Evolutionary conservation across 2,113 vertebrate species (phyloP).

Genomic region (Diadophis punctatus): DNA sequence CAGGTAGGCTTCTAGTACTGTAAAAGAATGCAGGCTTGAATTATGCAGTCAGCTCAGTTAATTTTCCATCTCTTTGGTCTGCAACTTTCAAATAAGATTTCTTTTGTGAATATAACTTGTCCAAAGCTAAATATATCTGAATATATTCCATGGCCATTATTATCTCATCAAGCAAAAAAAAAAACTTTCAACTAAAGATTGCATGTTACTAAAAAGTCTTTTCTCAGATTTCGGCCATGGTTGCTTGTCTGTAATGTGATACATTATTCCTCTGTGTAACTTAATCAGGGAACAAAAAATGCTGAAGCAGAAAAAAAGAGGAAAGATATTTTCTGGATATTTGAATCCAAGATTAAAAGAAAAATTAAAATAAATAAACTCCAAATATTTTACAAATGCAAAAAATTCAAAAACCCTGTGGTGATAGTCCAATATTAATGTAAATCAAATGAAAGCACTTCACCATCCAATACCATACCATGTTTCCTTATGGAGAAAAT

Average conservation of each 20-base stretch:
- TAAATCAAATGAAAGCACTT: not conserved
- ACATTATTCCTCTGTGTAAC: not conserved
- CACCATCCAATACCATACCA: not conserved
- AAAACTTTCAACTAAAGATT: too few relatives aligned
- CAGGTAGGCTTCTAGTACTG: too few relatives aligned
- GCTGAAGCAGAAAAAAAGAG: not conserved
- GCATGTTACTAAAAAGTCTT: too few relatives aligned
- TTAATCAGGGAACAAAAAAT: not conserved
- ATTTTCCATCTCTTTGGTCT: not conserved
- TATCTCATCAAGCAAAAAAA: not conserved
- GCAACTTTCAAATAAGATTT: not conserved
- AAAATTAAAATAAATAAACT: not conserved
- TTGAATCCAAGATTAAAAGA: not conserved
- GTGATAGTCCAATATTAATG: not conserved
- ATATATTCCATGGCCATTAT: not conserved
- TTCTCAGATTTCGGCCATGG: too few relatives aligned
- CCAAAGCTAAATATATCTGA: not conserved
- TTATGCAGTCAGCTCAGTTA: too few relatives aligned
- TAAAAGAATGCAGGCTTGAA: too few relatives aligned
- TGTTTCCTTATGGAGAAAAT: not conserved
- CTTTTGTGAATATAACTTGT: not conserved
- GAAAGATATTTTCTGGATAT: not conserved
- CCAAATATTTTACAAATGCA: too few relatives aligned
- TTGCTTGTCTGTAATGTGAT: not conserved
- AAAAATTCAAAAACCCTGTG: too few relatives aligned